A percentile compares a stretch with the other conserved stretches of the same genome.
phyloP scores from a whole-genome alignment of 2,797 vertebrate genomes.

The Anolis apletophallus region DNA sequence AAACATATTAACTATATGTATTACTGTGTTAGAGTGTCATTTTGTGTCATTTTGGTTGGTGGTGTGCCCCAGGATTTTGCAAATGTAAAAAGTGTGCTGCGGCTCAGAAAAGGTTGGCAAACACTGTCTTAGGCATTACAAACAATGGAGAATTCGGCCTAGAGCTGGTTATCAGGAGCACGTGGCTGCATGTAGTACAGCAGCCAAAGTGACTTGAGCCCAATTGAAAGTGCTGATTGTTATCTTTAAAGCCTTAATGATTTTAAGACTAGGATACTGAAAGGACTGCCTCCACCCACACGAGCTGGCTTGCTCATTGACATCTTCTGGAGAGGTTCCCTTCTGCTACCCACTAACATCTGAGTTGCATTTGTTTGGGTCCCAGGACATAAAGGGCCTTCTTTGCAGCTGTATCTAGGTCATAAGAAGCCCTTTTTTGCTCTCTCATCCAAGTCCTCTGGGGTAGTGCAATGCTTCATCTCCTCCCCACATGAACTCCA shows the following conservation, averaged over 20 bases:
- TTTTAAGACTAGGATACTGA: not conserved
- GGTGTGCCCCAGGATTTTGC: too few relatives aligned
- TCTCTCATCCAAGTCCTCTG: not conserved
- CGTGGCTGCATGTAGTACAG: not conserved
- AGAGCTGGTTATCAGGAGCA: too few relatives aligned
- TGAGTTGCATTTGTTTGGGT: not conserved
- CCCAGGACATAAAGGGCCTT: not conserved
- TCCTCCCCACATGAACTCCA: too few relatives aligned
- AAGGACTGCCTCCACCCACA: not conserved
- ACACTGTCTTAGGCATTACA: too few relatives aligned
- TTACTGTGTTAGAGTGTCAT: too few relatives aligned
- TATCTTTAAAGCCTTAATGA: not conserved
- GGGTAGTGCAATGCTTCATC: not conserved
- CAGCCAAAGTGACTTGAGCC: not conserved
- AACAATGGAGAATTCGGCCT: too few relatives aligned
- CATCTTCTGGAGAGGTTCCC: constrained; percentile 1
- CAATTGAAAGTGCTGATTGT: not conserved
- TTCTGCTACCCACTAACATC: not conserved
- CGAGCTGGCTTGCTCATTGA: not conserved
- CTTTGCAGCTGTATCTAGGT: not conserved
- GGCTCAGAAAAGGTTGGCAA: too few relatives aligned
- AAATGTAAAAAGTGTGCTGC: too few relatives aligned
- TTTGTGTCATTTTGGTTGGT: too few relatives aligned
- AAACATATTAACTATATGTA: too few relatives aligned
- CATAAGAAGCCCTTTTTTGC: too few relatives aligned